Evolutionary conservation across 35 echinoderm and acorn worm genomes (phyloP).

Genomic region (Hemicentrotus pulcherrimus): DNA sequence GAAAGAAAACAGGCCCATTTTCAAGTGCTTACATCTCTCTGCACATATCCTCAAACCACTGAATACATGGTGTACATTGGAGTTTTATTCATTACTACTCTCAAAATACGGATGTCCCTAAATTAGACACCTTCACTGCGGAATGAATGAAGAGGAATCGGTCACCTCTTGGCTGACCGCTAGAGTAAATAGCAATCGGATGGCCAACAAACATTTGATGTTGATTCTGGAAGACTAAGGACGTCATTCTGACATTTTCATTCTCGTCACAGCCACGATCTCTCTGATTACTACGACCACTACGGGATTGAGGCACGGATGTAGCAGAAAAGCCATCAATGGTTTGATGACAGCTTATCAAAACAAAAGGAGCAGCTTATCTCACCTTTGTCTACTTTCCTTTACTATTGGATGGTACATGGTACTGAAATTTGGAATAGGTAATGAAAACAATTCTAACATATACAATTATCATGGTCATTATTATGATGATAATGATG

Average conservation of each 20-base stretch:
- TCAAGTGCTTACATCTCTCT: too few species aligned
- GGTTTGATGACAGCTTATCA: neutral
- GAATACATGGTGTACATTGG: neutral
- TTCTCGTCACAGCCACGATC: neutral
- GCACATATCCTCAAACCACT: neutral
- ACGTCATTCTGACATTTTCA: neutral
- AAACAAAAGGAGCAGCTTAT: neutral
- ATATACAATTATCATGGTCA: too few species aligned
- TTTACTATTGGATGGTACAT: neutral
- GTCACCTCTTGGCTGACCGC: neutral
- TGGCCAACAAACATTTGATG: neutral
- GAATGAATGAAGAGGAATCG: neutral
- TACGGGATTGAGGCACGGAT: neutral
- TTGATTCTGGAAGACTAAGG: neutral
- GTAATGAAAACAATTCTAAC: too few species aligned
- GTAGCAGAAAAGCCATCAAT: neutral
- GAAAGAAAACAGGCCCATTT: too few species aligned
- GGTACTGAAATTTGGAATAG: neutral
- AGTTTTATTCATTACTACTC: neutral
- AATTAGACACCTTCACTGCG: neutral
- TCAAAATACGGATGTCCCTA: neutral
- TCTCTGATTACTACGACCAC: neutral
- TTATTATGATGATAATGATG: too few species aligned
- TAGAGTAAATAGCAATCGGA: constrained; percentile 12
- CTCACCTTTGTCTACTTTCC: neutral